These are phyloP conservation scores for Gari tellinella DNA, from an alignment of 2,888 invertebrate species.

Conservation along the genomic window DNA sequence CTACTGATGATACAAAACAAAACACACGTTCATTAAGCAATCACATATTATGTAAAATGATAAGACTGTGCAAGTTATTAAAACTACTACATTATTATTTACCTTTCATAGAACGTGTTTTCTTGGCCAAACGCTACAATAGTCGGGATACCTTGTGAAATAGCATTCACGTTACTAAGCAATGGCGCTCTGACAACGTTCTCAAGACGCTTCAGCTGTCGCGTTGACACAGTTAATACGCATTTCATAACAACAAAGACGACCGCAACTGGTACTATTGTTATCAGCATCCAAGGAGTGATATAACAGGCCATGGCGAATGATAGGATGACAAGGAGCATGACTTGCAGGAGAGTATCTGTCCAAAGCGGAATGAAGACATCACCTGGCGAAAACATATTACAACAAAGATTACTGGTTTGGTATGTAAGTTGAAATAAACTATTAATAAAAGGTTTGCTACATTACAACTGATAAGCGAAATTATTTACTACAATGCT, in stretches of 20 bases:
- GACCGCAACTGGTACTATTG: constrained; percentile 77
- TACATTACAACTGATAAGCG: no score
- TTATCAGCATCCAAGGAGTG: constrained; percentile 62
- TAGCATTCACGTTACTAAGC: constrained; percentile 86
- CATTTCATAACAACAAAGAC: constrained; percentile 81
- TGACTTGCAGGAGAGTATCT: constrained; percentile 52
- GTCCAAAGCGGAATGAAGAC: constrained; percentile 64
- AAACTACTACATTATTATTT: constrained; percentile 19
- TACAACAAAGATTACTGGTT: no score
- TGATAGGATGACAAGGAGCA: constrained; percentile 45
- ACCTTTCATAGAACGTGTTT: constrained; percentile 85
- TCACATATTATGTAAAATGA: no score
- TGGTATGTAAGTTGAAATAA: no score
- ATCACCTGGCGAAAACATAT: no score
- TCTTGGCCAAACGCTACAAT: constrained; percentile 87
- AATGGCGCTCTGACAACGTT: constrained; percentile 87
- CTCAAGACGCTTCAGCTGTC: constrained; percentile 84
- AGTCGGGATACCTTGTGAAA: constrained; percentile 86
- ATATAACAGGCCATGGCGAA: constrained; percentile 43
- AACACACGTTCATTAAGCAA: no score
- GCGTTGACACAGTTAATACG: constrained; percentile 81
- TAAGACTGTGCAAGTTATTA: no score
- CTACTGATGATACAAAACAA: no score
- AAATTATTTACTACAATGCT: no score
- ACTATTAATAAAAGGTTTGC: no score